Evolutionary conservation across 2,113 vertebrate species (phyloP), one percentile per base, ranked within the genome.

Genomic region (Ameiurus melas): DNA sequence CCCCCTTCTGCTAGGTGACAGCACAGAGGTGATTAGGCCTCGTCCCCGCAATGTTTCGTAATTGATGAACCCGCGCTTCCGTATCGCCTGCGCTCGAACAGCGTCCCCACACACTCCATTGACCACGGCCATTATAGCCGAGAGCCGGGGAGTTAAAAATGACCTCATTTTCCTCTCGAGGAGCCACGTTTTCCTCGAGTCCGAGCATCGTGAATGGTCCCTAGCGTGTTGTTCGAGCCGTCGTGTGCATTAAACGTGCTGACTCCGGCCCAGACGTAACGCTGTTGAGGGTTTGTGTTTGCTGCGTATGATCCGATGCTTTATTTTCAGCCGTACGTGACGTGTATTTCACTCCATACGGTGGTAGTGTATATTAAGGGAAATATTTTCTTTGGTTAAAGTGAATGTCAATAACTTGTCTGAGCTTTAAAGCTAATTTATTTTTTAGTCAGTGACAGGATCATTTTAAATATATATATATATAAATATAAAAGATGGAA

Each of bases 1-100:
- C 93, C 92, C 93, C 94, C 91, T 92, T 92, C 94, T 93, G 94
- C 92, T 93, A 92, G 93, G 93, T 94, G 95, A 94, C 94, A 94
- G 93, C 93, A 92, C 93, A 94, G 93, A 92, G 93, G 93, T 94
- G 94, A 95, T 94, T 94, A 95, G 93, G 90, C 77, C 79, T 64
- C 87, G 85, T 86, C 90, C 39, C 71, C 36, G 87, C 85, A 78
- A 92, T 92, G 93, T 93, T 93, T 90, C 93, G 92, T 95, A 94
- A 95, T 95, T 95, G 95, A 95, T 95, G 90, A 92, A 80, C 66
- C 89, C 53, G 81, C 90, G 91, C 93, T 92, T 92, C 93, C 91
- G 92, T 92, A 92, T 43, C 90, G 93, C 93, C 92, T 90, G 92
- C 90, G 93, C 93, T 94, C 93, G 93, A 95, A 95, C 94, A 94